Evolutionary conservation across 2,888 invertebrate genomes (phyloP).

Genomic region (Drosophila hamatofila): DNA sequence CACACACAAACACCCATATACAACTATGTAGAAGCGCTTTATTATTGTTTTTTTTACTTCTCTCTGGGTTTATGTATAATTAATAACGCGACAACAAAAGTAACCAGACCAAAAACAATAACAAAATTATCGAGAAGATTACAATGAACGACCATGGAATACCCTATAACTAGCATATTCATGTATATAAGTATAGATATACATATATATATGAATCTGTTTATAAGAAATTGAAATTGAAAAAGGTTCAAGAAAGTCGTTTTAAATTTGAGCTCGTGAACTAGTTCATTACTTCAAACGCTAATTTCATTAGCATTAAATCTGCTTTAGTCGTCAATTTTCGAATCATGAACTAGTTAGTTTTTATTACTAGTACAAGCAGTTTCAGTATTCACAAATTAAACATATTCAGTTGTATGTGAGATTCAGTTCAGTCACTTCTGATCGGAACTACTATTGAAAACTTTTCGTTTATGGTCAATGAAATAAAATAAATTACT

Average conservation of each 20-base stretch:
- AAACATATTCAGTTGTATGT: no score
- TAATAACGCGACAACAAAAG: constrained; percentile 52
- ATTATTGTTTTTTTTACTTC: constrained; percentile 46
- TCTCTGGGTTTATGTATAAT: constrained; percentile 66
- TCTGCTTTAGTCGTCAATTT: no score
- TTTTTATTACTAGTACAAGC: background rate
- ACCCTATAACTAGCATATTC: background rate
- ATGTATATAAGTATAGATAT: background rate
- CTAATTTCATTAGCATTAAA: no score
- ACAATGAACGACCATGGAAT: background rate
- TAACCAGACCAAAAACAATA: constrained; percentile 24
- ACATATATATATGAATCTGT: background rate
- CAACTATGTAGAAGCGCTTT: constrained; percentile 31
- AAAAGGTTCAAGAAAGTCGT: background rate
- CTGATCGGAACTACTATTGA: no score
- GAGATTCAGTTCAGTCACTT: no score
- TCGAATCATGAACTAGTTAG: background rate
- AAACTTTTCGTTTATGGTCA: no score
- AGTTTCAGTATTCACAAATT: no score
- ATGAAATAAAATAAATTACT: no score
- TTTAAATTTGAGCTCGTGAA: background rate
- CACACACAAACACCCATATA: constrained; percentile 9
- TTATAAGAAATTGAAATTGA: background rate
- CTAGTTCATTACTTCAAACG: background rate
- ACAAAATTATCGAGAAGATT: constrained; percentile 6